phyloP scores from a whole-genome alignment of 2,797 vertebrate species.

The Hapalemur alaotrensis region DNA sequence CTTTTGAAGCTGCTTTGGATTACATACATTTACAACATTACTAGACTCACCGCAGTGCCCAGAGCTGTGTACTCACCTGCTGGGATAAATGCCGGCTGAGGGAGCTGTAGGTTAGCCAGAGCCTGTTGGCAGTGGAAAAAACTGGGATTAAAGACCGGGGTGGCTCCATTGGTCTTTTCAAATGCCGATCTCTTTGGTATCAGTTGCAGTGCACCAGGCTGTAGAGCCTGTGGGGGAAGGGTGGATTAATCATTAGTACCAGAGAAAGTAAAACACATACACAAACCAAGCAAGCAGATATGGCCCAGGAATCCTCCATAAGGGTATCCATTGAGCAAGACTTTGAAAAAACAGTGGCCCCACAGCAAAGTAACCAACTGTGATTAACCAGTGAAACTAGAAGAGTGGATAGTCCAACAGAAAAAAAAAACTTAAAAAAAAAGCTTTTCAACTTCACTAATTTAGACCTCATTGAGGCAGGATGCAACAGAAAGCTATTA shows the following conservation, averaged over 20 bases:
- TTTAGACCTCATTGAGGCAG: slow-evolving; percentile 34
- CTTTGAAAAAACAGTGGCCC: slow-evolving; percentile 47
- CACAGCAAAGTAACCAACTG: background rate
- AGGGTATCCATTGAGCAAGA: slow-evolving; percentile 51
- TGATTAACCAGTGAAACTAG: background rate
- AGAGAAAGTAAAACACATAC: slow-evolving; percentile 58
- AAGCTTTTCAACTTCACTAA: slow-evolving; percentile 46
- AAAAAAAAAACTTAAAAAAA: background rate
- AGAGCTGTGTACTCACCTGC: slow-evolving; percentile 89
- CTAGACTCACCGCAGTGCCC: background rate
- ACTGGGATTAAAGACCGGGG: slow-evolving; percentile 94
- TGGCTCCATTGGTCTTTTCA: slow-evolving; percentile 96
- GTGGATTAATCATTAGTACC: slow-evolving; percentile 53
- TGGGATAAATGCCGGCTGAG: slow-evolving; percentile 93
- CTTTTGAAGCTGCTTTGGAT: background rate
- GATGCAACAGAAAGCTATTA: slow-evolving; percentile 61
- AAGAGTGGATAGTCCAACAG: slow-evolving; percentile 40
- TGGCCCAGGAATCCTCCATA: slow-evolving; percentile 71
- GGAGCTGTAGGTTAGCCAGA: slow-evolving; percentile 95
- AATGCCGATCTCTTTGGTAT: slow-evolving; percentile 95
- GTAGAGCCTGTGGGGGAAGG: slow-evolving; percentile 88
- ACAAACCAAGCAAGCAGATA: slow-evolving; percentile 1
- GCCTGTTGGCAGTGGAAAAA: slow-evolving; percentile 99
- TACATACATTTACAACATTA: slow-evolving; percentile 19
- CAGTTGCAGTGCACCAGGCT: slow-evolving; percentile 92